A percentile compares a stretch with the other conserved stretches of the same genome.
Conservation (phyloP, 2,797 vertebrate species). For the Ptychadena robeensis region DNA sequence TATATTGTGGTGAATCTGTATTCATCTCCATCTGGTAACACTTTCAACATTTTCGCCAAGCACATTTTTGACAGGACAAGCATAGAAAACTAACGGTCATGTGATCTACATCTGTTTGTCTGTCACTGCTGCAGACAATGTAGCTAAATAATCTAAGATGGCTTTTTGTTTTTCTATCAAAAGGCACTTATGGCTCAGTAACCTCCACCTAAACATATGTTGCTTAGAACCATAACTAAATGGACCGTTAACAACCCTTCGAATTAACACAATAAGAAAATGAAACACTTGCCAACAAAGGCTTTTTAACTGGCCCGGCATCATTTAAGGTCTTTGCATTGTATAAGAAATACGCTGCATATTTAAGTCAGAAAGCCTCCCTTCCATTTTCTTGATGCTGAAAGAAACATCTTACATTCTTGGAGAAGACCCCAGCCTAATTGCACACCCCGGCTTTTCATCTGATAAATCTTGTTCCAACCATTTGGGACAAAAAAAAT, state of each 20-base stretch:
- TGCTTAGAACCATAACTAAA: conserved; percentile 17
- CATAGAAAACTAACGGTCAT: conserved; percentile 15
- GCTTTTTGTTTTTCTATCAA: conserved; percentile 45
- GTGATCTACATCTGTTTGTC: conserved; percentile 37
- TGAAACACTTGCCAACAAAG: conserved; percentile 15
- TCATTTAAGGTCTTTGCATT: neutral
- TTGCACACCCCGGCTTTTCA: neutral
- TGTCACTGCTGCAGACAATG: conserved; percentile 25
- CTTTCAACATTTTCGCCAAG: conserved; percentile 24
- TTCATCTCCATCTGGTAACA: conserved; percentile 20
- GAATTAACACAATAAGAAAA: conserved; percentile 26
- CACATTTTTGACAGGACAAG: conserved; percentile 25
- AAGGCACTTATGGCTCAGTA: conserved; percentile 32
- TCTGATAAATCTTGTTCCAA: conserved; percentile 19
- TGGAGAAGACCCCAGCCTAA: neutral
- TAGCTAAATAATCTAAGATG: conserved; percentile 31
- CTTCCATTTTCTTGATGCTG: neutral
- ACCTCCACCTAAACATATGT: conserved; percentile 46
- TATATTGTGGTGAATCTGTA: conserved; percentile 7
- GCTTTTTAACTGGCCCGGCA: neutral
- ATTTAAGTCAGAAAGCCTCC: neutral
- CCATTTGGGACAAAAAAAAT: conserved; percentile 1
- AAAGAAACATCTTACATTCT: conserved; percentile 13
- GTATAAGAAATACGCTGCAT: neutral
- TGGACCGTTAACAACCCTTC: conserved; percentile 24